Evolutionary conservation across 1,140 invertebrate genomes (phyloP).

Genomic region (Drosophila trapezifrons): DNA sequence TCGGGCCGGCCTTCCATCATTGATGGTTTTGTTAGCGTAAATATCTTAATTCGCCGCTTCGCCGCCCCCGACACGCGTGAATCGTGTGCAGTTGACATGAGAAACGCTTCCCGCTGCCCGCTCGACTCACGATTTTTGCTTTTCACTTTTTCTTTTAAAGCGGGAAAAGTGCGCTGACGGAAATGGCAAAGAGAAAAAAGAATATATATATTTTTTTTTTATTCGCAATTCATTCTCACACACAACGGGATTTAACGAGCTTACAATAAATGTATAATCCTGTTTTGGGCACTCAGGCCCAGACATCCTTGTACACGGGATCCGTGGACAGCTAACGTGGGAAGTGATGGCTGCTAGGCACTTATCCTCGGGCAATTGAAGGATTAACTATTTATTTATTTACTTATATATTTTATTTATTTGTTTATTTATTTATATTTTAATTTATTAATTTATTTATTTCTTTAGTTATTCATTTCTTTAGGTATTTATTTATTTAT

Average conservation of each 20-base stretch:
- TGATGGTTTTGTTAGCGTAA: conserved; percentile 76
- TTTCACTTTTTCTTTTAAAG: conserved; percentile 29
- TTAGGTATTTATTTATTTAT: too few species aligned
- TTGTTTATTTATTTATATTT: too few species aligned
- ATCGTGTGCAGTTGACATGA: conserved; percentile 76
- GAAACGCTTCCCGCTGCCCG: conserved; percentile 29
- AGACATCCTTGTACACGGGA: conserved; percentile 1
- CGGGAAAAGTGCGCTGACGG: conserved; percentile 28
- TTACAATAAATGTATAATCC: conserved; percentile 45
- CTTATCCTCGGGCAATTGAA: background rate
- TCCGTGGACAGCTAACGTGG: conserved; percentile 6
- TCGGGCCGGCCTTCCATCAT: conserved; percentile 26
- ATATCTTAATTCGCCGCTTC: conserved; percentile 80
- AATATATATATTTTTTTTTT: background rate
- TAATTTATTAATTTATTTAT: too few species aligned
- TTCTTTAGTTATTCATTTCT: too few species aligned
- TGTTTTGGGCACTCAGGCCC: conserved; percentile 8
- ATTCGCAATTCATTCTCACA: conserved; percentile 20
- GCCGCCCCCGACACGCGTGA: conserved; percentile 75
- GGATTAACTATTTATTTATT: background rate
- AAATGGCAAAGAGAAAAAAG: conserved; percentile 4
- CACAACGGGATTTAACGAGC: conserved; percentile 25
- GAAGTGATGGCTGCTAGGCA: background rate
- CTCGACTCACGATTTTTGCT: background rate
- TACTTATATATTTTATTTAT: too few species aligned